A percentile compares a stretch with the other conserved stretches of the same genome.
phyloP scores from a whole-genome alignment of 53 echinoderm and acorn worm species.

The Luidia sarsii region DNA sequence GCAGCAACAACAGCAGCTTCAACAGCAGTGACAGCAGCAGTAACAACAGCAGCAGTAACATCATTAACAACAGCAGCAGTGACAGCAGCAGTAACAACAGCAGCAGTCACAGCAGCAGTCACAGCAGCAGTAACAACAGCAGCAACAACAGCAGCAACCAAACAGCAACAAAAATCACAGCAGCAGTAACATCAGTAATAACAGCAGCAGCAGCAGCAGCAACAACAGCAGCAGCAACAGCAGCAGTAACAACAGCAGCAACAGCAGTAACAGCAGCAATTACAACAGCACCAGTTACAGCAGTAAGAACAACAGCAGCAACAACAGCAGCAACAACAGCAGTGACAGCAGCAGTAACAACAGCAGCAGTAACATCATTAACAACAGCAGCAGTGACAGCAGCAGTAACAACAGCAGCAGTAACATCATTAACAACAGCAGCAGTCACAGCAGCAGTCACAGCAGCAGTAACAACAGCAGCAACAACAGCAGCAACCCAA shows the following conservation, averaged over 20 bases:
- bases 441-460: not conserved
- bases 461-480: not conserved
- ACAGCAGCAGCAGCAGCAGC: not conserved
- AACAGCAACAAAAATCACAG: not conserved
- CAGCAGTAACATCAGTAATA: not conserved
- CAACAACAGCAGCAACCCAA: not conserved
- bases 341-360: not conserved
- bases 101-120: not conserved
- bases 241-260: not conserved
- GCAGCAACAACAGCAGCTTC: no score
- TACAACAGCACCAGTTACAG: not conserved
- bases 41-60: no score
- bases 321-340: not conserved
- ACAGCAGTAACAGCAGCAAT: not conserved
- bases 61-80: no score
- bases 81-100: not conserved
- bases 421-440: not conserved
- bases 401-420: not conserved
- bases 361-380: not conserved
- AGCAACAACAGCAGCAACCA: not conserved
- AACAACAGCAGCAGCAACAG: not conserved
- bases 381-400: not conserved
- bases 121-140: not conserved
- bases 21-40: no score
- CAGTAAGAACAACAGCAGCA: not conserved